phyloP scores from a whole-genome alignment of 92 coral and sea anemone species.

The Epizoanthus rinbou region DNA sequence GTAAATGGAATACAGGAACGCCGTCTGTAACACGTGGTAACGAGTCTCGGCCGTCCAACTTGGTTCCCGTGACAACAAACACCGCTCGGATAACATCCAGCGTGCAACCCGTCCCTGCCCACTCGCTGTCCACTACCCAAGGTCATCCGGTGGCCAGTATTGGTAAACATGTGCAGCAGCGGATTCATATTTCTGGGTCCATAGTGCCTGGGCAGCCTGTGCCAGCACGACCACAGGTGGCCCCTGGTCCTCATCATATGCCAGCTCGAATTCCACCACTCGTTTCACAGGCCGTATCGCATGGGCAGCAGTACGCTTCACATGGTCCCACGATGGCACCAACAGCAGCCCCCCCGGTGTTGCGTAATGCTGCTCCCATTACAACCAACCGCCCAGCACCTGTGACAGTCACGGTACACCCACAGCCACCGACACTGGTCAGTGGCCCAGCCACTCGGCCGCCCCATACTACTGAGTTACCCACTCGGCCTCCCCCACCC shows the following conservation, averaged over 20 bases:
- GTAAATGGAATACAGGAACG: conserved; percentile 1
- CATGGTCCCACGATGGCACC: neutral
- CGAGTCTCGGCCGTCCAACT: conserved; percentile 11
- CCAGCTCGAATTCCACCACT: conserved; percentile 14
- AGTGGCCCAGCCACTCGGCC: conserved; percentile 46
- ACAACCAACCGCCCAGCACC: conserved; percentile 70
- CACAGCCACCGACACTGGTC: conserved; percentile 72
- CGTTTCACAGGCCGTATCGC: neutral
- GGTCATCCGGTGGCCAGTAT: neutral
- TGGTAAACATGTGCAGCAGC: conserved; percentile 33
- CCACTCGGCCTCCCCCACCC: conserved; percentile 36
- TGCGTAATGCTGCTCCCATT: conserved; percentile 34
- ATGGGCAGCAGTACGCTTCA: neutral
- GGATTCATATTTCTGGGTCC: neutral
- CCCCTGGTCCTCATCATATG: conserved; percentile 1
- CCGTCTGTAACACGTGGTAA: conserved; percentile 9
- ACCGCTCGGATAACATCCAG: conserved; percentile 26
- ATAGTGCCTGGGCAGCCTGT: neutral
- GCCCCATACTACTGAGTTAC: neutral
- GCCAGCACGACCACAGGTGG: conserved; percentile 1
- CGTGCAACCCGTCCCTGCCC: conserved; percentile 14
- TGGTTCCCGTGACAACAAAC: neutral
- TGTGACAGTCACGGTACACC: conserved; percentile 90
- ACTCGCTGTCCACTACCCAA: neutral
- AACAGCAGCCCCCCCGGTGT: neutral